Evolutionary conservation across 1,140 invertebrate genomes (phyloP).

Genomic region (Drosophila azteca): DNA sequence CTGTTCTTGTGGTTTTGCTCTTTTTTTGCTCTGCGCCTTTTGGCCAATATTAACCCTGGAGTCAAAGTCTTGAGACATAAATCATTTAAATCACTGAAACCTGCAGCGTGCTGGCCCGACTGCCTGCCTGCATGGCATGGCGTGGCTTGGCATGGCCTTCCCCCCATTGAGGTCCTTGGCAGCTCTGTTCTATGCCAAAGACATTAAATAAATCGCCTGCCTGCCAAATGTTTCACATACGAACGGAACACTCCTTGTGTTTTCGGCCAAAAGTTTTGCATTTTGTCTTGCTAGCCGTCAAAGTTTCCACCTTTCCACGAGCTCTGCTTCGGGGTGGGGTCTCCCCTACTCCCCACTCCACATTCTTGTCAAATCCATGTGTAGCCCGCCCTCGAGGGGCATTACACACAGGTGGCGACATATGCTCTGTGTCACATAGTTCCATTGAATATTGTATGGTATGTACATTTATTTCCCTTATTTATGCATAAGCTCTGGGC

Average conservation of each 20-base stretch:
- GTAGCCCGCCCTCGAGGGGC: constrained; percentile 52
- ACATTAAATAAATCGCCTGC: constrained; percentile 81
- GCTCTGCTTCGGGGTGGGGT: neutral
- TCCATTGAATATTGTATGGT: constrained; percentile 28
- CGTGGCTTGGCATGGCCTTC: neutral
- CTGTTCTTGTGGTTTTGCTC: constrained; percentile 29
- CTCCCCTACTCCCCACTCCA: neutral
- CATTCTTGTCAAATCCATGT: constrained; percentile 65
- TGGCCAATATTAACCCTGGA: constrained; percentile 74
- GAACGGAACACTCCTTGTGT: constrained; percentile 59
- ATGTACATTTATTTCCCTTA: constrained; percentile 41
- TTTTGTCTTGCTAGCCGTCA: constrained; percentile 56
- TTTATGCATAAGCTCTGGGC: constrained; percentile 40
- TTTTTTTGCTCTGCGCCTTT: constrained; percentile 31
- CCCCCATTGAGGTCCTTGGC: constrained; percentile 5
- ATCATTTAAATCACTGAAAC: constrained; percentile 80
- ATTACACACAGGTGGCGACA: constrained; percentile 79
- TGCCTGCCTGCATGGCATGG: constrained; percentile 30
- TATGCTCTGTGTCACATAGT: constrained; percentile 77
- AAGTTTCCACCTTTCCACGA: constrained; percentile 18
- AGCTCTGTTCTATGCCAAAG: constrained; percentile 51
- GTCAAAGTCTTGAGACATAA: constrained; percentile 76
- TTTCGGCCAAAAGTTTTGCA: constrained; percentile 72
- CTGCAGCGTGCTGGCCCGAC: too few species aligned
- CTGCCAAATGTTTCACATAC: constrained; percentile 81